These are phyloP conservation scores for Dyspetes luteomarginatus DNA, from an alignment of 2,888 invertebrate species.

Conservation along the genomic window DNA sequence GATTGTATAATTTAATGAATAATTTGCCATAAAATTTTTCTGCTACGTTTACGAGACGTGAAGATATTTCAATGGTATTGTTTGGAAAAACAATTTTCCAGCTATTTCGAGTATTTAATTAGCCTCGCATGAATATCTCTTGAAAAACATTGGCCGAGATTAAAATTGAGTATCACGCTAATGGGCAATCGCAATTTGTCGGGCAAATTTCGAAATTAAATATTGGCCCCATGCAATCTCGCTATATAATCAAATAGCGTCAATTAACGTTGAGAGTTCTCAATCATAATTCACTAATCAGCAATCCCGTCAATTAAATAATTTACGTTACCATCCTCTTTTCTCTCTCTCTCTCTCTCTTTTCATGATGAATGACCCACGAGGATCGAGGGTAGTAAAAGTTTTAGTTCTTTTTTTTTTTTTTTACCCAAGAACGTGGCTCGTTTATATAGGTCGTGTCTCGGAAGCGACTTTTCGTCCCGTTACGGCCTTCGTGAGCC, in stretches of 20 bases:
- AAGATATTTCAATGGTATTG: too few relatives aligned
- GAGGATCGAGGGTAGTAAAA: constrained; percentile 38
- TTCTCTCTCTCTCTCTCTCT: background rate
- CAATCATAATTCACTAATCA: constrained; percentile 13
- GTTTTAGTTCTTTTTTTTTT: background rate
- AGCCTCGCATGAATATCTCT: too few relatives aligned
- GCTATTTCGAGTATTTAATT: too few relatives aligned
- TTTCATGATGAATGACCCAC: constrained; percentile 32
- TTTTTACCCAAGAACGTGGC: background rate
- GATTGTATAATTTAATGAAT: too few relatives aligned
- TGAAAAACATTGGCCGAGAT: too few relatives aligned
- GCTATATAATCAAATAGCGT: background rate
- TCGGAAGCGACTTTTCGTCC: constrained; percentile 32
- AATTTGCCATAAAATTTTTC: too few relatives aligned
- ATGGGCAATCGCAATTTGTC: background rate
- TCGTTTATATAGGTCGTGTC: constrained; percentile 23
- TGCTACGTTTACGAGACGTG: too few relatives aligned
- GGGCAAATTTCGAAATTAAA: background rate
- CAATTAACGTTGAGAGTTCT: background rate
- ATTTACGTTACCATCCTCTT: constrained; percentile 18
- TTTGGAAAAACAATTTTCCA: too few relatives aligned
- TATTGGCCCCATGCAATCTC: background rate
- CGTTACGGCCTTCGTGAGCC: constrained; percentile 31
- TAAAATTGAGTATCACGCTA: background rate
- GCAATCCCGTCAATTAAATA: constrained; percentile 32